Percentiles rank a stretch among this genome's conserved stretches.
Conservation (phyloP, 2,113 vertebrate species). For the Odontophorus gujanensis region DNA sequence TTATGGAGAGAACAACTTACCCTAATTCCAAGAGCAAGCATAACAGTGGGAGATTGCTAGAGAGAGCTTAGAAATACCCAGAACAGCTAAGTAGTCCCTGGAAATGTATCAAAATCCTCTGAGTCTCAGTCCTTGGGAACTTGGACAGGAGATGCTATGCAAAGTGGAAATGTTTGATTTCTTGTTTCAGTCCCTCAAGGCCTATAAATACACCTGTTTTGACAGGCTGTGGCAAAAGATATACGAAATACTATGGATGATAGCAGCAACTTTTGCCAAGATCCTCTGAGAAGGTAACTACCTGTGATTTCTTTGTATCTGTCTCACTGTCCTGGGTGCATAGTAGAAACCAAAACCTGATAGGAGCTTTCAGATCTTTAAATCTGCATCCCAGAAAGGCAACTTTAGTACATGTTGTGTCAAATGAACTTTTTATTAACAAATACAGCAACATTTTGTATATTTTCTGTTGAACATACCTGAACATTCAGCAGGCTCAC, state of each 20-base stretch:
- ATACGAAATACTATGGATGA: neutral
- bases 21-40: neutral
- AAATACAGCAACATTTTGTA: neutral
- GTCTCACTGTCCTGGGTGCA: neutral
- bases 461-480: neutral
- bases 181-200: slow-evolving; percentile 34
- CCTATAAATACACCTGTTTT: slow-evolving; percentile 60
- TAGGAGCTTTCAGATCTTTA: neutral
- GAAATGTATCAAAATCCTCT: slow-evolving; percentile 17
- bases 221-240: neutral
- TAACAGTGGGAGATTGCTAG: neutral
- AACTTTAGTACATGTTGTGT: neutral
- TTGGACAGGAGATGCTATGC: neutral
- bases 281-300: slow-evolving; percentile 24
- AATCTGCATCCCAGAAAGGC: neutral
- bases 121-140: neutral
- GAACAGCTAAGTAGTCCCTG: slow-evolving; percentile 3
- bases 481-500: neutral
- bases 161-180: neutral
- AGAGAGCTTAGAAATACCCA: neutral
- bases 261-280: neutral
- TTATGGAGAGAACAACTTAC: neutral
- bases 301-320: neutral
- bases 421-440: neutral
- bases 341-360: neutral